Evolutionary conservation across 2,113 vertebrate genomes (phyloP).

Genomic region (Garra rufa): DNA sequence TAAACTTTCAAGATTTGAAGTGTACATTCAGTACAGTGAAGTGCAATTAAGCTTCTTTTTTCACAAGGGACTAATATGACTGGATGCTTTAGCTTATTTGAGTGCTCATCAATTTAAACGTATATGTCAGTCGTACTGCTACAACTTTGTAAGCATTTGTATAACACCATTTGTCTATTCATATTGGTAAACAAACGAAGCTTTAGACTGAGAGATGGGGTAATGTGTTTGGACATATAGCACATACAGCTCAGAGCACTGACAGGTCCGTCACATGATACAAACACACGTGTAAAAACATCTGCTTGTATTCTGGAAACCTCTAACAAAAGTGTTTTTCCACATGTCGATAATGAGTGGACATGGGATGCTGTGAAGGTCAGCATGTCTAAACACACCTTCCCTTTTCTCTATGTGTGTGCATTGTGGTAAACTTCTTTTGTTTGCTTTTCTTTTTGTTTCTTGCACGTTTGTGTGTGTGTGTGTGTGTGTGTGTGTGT

Average conservation of each 20-base stretch:
- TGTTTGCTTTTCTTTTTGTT: conserved; percentile 8
- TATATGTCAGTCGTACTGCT: not conserved
- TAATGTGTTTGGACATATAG: conserved; percentile 12
- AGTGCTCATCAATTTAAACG: too few relatives aligned
- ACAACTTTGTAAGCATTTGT: not conserved
- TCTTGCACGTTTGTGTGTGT: too few relatives aligned
- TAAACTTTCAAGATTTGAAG: not conserved
- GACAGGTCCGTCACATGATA: conserved; percentile 2
- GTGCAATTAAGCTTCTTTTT: not conserved
- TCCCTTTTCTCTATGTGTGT: not conserved
- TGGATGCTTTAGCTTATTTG: not conserved
- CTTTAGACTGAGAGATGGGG: conserved; percentile 4
- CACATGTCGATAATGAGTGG: not conserved
- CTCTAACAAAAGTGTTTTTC: not conserved
- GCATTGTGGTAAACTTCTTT: conserved; percentile 5
- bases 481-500: conserved; percentile 39
- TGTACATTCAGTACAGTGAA: not conserved
- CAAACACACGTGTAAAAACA: conserved; percentile 8
- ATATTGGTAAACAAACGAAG: not conserved
- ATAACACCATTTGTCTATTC: not conserved
- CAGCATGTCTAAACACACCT: conserved; percentile 5
- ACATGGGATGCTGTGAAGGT: not conserved
- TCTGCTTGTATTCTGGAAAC: conserved; percentile 3
- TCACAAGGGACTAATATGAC: not conserved
- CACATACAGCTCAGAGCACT: conserved; percentile 25